Conservation (phyloP, 2,113 vertebrate genomes). For the Rhizomys pruinosus region DNA sequence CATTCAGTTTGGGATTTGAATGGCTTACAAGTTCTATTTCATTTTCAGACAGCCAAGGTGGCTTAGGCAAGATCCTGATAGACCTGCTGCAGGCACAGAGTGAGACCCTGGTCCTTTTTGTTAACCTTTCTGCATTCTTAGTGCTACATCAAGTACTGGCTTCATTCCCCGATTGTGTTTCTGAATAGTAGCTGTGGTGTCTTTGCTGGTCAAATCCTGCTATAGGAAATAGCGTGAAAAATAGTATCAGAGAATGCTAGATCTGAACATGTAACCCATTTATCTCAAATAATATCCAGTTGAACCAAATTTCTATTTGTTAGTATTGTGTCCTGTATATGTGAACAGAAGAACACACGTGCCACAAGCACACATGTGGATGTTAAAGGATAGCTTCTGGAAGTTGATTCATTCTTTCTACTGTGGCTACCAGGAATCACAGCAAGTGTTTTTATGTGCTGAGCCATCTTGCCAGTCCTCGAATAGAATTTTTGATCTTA, state of each 20-base stretch:
- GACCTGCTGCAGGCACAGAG: background rate
- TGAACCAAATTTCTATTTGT: background rate
- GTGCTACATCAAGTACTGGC: background rate
- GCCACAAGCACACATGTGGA: too few species aligned
- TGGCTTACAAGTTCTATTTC: background rate
- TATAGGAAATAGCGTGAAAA: background rate
- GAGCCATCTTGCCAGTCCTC: background rate
- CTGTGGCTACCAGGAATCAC: background rate
- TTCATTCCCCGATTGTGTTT: conserved; percentile 27
- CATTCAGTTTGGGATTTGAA: background rate
- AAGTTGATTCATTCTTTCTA: background rate
- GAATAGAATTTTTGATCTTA: background rate
- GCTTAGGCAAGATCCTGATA: background rate
- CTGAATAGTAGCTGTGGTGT: background rate
- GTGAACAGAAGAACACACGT: background rate
- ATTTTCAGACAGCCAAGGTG: background rate
- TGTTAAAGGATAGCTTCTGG: background rate
- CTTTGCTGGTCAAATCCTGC: conserved; percentile 21
- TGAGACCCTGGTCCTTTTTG: background rate
- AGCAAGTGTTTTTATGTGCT: background rate
- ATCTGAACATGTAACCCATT: background rate
- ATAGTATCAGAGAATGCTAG: background rate
- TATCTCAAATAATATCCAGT: background rate
- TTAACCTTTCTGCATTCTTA: background rate
- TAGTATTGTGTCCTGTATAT: background rate